A percentile compares a stretch with the other conserved stretches of the same genome.
phyloP scores from a whole-genome alignment of 2,888 invertebrate species.

The Cotesia congregata region DNA sequence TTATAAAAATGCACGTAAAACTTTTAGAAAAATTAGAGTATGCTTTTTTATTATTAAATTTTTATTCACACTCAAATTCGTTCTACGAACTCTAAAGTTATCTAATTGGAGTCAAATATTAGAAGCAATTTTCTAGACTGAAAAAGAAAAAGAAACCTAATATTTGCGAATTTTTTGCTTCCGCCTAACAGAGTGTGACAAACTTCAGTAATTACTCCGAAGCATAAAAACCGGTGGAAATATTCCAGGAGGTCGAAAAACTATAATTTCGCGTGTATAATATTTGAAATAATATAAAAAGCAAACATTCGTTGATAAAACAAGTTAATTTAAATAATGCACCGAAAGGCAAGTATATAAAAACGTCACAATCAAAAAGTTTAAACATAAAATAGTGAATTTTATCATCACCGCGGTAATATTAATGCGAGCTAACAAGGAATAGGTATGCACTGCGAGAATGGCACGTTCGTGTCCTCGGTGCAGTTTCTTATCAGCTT shows the following conservation, averaged over 20 bases:
- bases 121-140: too few relatives aligned
- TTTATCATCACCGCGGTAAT: conserved; percentile 38
- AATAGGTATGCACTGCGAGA: conserved; percentile 43
- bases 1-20: too few relatives aligned
- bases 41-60: too few relatives aligned
- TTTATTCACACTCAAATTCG: too few relatives aligned
- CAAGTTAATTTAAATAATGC: not conserved
- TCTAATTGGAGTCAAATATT: too few relatives aligned
- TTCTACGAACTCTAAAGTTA: too few relatives aligned
- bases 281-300: not conserved
- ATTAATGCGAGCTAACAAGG: conserved; percentile 42
- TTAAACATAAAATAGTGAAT: conserved; percentile 34
- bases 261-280: not conserved
- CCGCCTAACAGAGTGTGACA: too few relatives aligned
- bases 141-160: too few relatives aligned
- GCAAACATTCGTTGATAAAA: not conserved
- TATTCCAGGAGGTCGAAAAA: not conserved
- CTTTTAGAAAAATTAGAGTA: too few relatives aligned
- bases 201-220: too few relatives aligned
- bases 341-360: conserved; percentile 2
- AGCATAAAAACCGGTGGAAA: too few relatives aligned
- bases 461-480: conserved; percentile 44
- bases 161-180: too few relatives aligned
- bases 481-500: conserved; percentile 44
- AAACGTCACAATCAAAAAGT: conserved; percentile 30